These are phyloP conservation scores for Amphipyra tragopoginis DNA, from an alignment of 2,888 invertebrate species.

Conservation along the genomic window DNA sequence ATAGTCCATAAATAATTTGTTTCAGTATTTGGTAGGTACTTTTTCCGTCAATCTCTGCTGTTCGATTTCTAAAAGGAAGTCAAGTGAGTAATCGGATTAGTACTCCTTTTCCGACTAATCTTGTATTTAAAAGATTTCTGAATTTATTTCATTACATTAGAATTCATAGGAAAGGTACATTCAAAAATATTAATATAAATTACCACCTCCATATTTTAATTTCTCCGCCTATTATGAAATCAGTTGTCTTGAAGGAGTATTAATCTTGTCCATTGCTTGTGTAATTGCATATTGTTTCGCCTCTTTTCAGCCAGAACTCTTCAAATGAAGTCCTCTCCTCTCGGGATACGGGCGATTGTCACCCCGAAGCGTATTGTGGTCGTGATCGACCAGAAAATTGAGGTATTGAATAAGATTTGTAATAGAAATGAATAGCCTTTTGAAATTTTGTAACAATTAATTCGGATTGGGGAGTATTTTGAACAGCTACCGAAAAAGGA, in stretches of 20 bases:
- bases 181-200: background rate
- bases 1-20: no score
- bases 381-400: conserved; percentile 21
- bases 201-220: conserved; percentile 31
- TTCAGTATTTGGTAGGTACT: no score
- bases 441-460: no score
- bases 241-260: conserved; percentile 56
- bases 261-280: conserved; percentile 56
- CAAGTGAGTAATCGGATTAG: no score
- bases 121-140: no score
- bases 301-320: conserved; percentile 44
- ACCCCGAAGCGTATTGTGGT: conserved; percentile 5
- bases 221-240: conserved; percentile 47
- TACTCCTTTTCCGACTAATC: no score
- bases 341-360: conserved; percentile 1
- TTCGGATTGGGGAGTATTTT: no score
- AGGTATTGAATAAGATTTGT: background rate
- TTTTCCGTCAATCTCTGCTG: no score
- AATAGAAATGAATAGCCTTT: background rate
- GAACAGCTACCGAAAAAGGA: no score
- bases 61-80: no score
- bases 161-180: no score
- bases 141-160: no score
- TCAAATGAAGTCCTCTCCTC: conserved; percentile 26
- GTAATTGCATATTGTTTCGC: conserved; percentile 60